Conservation (phyloP, 2,888 invertebrate genomes). For the Gymnosoma rotundatum region DNA sequence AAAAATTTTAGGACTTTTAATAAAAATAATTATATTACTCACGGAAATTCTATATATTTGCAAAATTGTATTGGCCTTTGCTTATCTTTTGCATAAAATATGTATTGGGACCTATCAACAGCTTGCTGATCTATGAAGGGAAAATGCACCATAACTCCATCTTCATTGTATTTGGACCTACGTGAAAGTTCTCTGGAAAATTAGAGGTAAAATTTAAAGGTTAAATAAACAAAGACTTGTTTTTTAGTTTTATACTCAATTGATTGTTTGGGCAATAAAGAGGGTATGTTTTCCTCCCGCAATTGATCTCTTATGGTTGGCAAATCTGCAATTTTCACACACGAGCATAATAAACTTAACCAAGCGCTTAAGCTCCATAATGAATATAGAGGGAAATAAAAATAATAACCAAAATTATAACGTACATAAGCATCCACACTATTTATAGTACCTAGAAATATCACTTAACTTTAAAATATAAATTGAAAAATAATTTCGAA, state of each 20-base stretch:
- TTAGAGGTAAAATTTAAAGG: background rate
- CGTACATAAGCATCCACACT: constrained; percentile 67
- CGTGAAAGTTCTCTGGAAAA: constrained; percentile 49
- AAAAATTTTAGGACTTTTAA: too few species aligned
- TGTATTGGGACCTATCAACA: constrained; percentile 67
- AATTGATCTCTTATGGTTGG: constrained; percentile 48
- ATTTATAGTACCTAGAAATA: constrained; percentile 67
- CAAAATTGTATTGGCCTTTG: constrained; percentile 68
- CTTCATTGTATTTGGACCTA: constrained; percentile 42
- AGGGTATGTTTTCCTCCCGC: constrained; percentile 32
- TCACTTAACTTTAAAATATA: background rate
- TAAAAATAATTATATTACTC: constrained; percentile 11
- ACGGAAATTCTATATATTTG: constrained; percentile 69
- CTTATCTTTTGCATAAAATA: constrained; percentile 48
- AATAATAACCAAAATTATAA: constrained; percentile 54
- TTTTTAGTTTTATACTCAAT: constrained; percentile 46
- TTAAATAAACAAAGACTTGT: background rate
- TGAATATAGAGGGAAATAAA: constrained; percentile 42
- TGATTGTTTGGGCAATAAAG: constrained; percentile 47
- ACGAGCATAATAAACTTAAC: constrained; percentile 57
- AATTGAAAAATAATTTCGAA: background rate
- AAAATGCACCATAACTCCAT: constrained; percentile 66
- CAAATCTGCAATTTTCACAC: constrained; percentile 30
- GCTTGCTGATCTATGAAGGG: constrained; percentile 66
- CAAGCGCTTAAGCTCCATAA: constrained; percentile 60